These are phyloP conservation scores for Calliopum simillimum DNA, from an alignment of 2,888 invertebrate genomes.

Conservation along the genomic window DNA sequence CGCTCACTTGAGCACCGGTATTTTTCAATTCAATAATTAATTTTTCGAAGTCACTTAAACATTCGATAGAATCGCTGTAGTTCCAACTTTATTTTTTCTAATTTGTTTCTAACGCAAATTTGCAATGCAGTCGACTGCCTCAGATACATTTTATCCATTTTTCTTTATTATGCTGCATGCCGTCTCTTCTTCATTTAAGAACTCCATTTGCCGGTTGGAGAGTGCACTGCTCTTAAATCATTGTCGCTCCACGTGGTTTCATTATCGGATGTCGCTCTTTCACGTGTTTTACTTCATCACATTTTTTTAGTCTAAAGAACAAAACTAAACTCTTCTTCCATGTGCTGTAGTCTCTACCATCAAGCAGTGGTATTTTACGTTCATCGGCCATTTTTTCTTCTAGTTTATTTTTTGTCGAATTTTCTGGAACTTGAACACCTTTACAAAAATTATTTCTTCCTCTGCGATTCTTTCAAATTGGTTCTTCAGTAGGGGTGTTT, in stretches of 20 bases:
- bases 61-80: background rate
- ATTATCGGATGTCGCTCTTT: background rate
- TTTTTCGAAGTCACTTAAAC: constrained; percentile 33
- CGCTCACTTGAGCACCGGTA: constrained; percentile 26
- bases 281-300: background rate
- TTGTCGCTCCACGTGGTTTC: background rate
- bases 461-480: background rate
- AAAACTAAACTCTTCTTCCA: constrained; percentile 10
- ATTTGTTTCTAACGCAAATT: constrained; percentile 30
- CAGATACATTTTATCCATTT: constrained; percentile 31
- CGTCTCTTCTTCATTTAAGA: constrained; percentile 21
- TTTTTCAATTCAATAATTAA: constrained; percentile 27
- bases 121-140: constrained; percentile 32
- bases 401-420: background rate
- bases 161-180: constrained; percentile 26
- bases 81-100: constrained; percentile 7
- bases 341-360: background rate
- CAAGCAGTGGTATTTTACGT: background rate
- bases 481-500: too few species aligned
- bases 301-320: background rate
- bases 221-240: constrained; percentile 19
- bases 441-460: background rate
- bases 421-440: background rate
- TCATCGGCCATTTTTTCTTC: background rate
- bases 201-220: constrained; percentile 28